phyloP scores from a whole-genome alignment of 2,888 invertebrate genomes.

The Pharmacophagus antenor region DNA sequence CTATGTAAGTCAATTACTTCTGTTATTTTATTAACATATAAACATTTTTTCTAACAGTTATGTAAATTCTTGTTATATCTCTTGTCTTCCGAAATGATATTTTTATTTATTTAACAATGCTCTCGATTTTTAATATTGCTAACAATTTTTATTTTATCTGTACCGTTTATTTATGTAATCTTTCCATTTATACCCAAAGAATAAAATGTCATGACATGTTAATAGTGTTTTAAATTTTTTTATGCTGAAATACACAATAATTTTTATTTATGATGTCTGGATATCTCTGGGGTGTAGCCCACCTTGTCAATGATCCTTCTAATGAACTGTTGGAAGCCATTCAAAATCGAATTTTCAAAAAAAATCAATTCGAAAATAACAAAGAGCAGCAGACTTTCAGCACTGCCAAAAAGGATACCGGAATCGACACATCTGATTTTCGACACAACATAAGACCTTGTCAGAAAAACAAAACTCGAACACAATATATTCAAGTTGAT shows the following conservation, averaged over 20 bases:
- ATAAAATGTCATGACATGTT: neutral
- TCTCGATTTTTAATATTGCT: no score
- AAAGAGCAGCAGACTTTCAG: constrained; percentile 20
- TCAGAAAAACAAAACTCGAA: constrained; percentile 31
- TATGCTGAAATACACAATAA: neutral
- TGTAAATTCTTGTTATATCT: no score
- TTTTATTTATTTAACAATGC: no score
- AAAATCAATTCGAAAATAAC: neutral
- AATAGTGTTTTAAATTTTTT: neutral
- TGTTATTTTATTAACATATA: no score
- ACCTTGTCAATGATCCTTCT: constrained; percentile 60
- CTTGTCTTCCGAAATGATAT: no score
- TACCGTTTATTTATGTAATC: neutral
- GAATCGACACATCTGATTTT: constrained; percentile 24
- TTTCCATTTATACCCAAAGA: neutral
- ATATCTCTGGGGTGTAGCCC: constrained; percentile 55
- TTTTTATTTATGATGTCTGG: constrained; percentile 43
- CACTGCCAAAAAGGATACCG: constrained; percentile 16
- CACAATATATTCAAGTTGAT: constrained; percentile 47
- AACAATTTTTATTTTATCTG: constrained; percentile 2
- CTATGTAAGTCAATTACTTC: no score
- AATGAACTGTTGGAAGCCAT: constrained; percentile 49
- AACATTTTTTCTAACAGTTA: no score
- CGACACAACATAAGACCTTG: constrained; percentile 8
- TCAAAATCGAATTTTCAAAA: constrained; percentile 30